These are phyloP conservation scores for Hippotragus niger DNA, from an alignment of 2,113 vertebrate species.

Conservation along the genomic window DNA sequence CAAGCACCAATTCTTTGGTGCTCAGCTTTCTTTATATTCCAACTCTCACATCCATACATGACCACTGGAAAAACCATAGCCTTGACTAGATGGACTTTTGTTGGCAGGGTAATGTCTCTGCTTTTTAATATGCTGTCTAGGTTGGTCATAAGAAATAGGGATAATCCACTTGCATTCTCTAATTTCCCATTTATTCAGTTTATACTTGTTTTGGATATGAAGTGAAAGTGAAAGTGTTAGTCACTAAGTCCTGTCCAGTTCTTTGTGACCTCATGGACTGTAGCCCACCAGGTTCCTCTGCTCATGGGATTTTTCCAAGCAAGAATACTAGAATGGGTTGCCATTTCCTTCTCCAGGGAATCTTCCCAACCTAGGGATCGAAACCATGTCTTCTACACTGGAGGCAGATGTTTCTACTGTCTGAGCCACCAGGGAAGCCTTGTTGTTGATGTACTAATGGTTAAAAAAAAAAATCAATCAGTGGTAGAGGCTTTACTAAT, in stretches of 20 bases:
- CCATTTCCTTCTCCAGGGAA: neutral
- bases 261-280: neutral
- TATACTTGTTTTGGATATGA: neutral
- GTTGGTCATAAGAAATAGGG: no score
- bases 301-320: neutral
- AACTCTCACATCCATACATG: neutral
- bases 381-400: neutral
- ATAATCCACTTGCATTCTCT: neutral
- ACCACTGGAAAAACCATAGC: neutral
- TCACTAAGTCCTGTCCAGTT: neutral
- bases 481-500: neutral
- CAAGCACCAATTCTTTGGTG: neutral
- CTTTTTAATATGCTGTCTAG: neutral
- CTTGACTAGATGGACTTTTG: neutral
- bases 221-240: neutral
- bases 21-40: neutral
- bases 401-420: neutral
- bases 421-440: neutral
- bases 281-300: neutral
- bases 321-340: neutral
- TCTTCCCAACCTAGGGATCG: neutral
- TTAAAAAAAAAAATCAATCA: neutral
- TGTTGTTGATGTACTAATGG: neutral
- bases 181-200: neutral
- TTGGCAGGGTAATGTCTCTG: neutral